phyloP scores from a whole-genome alignment of 2,113 vertebrate genomes.

The Onychostruthus taczanowskii region DNA sequence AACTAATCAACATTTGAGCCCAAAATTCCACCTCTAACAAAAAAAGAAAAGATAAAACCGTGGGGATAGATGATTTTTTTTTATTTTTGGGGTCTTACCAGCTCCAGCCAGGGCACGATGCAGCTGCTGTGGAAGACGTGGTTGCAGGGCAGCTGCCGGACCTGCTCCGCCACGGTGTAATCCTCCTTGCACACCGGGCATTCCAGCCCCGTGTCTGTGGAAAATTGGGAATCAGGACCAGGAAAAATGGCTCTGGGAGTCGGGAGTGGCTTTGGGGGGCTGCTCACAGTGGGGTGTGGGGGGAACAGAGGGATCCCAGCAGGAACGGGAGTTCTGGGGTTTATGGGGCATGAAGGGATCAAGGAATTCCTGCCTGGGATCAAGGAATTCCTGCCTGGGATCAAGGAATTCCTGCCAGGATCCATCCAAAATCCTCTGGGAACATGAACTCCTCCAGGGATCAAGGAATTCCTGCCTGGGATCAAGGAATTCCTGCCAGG shows the following conservation, averaged over 20 bases:
- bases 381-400: no score
- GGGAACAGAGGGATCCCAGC: neutral
- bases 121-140: slow-evolving; percentile 97
- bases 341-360: neutral
- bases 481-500: no score
- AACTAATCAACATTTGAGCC: no score
- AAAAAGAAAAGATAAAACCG: no score
- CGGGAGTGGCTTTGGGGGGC: neutral
- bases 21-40: no score
- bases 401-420: no score
- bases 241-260: no score
- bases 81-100: slow-evolving; percentile 78
- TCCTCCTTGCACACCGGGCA: slow-evolving; percentile 98
- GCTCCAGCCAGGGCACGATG: slow-evolving; percentile 96
- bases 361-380: neutral
- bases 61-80: neutral
- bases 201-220: slow-evolving; percentile 84
- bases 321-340: neutral
- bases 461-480: no score
- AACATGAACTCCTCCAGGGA: no score
- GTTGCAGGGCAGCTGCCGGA: slow-evolving; percentile 93
- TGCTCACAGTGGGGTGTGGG: no score
- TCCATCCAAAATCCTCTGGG: no score
- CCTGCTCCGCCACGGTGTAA: slow-evolving; percentile 85
- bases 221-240: neutral